Percentiles rank a stretch among this genome's conserved stretches.
Evolutionary conservation across 2,113 vertebrate species (phyloP).

Genomic region (Chaetura pelagica): DNA sequence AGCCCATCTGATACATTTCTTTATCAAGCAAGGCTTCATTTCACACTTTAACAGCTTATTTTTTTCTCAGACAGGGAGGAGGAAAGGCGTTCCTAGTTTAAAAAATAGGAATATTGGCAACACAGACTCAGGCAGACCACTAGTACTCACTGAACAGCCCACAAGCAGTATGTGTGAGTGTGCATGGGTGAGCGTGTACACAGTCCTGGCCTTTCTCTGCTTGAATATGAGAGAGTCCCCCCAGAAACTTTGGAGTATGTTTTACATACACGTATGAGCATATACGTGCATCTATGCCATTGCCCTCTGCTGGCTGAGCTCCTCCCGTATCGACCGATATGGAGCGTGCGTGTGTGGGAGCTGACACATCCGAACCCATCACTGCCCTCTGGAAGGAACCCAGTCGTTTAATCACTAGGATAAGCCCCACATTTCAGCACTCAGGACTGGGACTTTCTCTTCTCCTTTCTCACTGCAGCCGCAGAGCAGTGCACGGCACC

Average conservation of each 20-base stretch:
- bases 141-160: background rate
- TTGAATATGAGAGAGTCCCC: fast-evolving
- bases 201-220: background rate
- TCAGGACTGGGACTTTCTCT: background rate
- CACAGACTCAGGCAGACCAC: fast-evolving
- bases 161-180: background rate
- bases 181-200: background rate
- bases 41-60: conserved; percentile 17
- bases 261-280: background rate
- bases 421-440: fast-evolving
- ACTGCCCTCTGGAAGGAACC: conserved; percentile 45
- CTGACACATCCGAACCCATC: background rate
- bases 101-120: background rate
- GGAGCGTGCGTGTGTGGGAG: conserved; percentile 11
- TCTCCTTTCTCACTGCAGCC: background rate
- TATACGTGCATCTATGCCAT: background rate
- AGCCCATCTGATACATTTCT: conserved; percentile 8
- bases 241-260: background rate
- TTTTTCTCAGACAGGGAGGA: background rate
- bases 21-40: conserved; percentile 23
- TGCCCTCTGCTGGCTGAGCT: conserved; percentile 55
- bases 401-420: background rate
- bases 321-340: background rate
- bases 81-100: background rate
- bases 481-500: background rate